Evolutionary conservation across 2,797 vertebrate species (phyloP).

Genomic region (Petrocephalus schoutedeni): DNA sequence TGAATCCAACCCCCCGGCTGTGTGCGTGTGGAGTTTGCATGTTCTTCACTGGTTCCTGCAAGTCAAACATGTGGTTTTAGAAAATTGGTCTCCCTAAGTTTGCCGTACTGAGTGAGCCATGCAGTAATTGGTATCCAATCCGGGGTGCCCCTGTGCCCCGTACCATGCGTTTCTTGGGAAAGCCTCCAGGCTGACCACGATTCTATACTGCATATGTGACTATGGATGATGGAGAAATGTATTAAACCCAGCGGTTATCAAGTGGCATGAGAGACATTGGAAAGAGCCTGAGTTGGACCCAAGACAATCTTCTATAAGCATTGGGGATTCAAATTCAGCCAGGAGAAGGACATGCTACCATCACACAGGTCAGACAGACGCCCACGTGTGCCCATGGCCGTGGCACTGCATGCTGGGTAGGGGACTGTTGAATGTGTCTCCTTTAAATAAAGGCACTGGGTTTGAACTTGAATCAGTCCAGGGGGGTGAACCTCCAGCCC

Average conservation of each 20-base stretch:
- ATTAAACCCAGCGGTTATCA: neutral
- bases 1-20: neutral
- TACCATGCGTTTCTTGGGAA: neutral
- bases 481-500: constrained; percentile 33
- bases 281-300: neutral
- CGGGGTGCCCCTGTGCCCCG: neutral
- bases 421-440: neutral
- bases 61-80: neutral
- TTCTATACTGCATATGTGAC: neutral
- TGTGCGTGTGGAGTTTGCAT: neutral
- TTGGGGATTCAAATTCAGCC: neutral
- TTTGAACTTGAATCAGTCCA: constrained; percentile 55
- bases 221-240: neutral
- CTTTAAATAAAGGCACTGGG: constrained; percentile 1
- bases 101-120: neutral
- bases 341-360: neutral
- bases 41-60: neutral
- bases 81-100: neutral
- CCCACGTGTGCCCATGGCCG: neutral
- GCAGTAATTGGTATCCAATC: neutral
- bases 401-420: neutral
- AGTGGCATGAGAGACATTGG: neutral
- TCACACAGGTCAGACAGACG: neutral
- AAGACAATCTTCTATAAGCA: neutral
- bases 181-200: neutral